Conservation (phyloP, 2,888 invertebrate genomes). For the Heteromyza rotundicornis region DNA sequence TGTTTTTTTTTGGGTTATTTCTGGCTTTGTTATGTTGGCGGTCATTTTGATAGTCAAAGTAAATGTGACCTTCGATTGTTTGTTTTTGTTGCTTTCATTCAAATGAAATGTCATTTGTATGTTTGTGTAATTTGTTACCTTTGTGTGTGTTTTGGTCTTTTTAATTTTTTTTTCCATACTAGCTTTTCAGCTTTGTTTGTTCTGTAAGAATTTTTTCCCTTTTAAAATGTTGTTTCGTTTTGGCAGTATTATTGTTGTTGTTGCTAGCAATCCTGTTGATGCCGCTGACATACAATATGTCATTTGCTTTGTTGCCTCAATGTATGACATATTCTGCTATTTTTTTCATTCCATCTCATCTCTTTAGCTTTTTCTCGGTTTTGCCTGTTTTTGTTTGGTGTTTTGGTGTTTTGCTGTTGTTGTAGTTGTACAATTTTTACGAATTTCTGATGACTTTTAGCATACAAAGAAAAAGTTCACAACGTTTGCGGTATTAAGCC, state of each 20-base stretch:
- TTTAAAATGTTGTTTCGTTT: too few species aligned
- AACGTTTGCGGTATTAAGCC: too few species aligned
- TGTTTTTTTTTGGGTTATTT: background rate
- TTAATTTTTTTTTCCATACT: too few species aligned
- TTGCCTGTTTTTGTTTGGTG: background rate
- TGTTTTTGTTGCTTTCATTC: background rate
- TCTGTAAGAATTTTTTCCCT: too few species aligned
- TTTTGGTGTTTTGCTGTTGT: too few species aligned
- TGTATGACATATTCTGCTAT: background rate
- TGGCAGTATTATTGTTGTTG: too few species aligned
- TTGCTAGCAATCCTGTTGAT: background rate
- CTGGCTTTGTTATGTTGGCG: background rate
- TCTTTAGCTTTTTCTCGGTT: background rate
- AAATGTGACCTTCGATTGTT: background rate
- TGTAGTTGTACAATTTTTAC: too few species aligned
- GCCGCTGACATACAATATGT: background rate
- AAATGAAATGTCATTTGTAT: background rate
- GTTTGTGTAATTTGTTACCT: background rate
- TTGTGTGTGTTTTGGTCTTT: too few species aligned
- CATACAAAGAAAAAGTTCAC: too few species aligned
- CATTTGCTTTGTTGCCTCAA: conserved; percentile 1
- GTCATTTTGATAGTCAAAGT: background rate
- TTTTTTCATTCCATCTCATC: background rate
- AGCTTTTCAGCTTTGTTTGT: too few species aligned
- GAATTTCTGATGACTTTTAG: too few species aligned